Evolutionary conservation across 35 echinoderm and acorn worm genomes (phyloP).

Genomic region (Acanthaster planci): DNA sequence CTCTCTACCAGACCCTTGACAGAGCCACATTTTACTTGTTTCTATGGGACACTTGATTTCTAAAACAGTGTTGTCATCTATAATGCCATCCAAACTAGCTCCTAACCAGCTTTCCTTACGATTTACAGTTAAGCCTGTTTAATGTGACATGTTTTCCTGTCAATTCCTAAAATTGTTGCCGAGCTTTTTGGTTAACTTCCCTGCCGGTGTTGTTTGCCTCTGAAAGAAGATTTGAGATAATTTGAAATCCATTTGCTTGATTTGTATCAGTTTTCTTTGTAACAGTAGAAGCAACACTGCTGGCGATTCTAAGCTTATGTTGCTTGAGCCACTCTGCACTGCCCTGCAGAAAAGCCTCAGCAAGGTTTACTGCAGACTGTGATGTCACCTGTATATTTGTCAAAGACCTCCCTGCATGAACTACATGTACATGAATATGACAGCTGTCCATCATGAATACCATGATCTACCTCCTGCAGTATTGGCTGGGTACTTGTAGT

Average conservation of each 20-base stretch:
- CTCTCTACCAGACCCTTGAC: not conserved
- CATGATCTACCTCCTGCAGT: too few species aligned
- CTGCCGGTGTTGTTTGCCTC: not conserved
- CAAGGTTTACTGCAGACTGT: not conserved
- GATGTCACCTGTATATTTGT: too few species aligned
- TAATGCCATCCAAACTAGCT: not conserved
- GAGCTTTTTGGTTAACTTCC: not conserved
- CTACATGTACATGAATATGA: too few species aligned
- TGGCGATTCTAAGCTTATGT: conserved; percentile 24
- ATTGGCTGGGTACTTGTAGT: too few species aligned
- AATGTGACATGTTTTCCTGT: not conserved
- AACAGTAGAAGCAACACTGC: conserved; percentile 21
- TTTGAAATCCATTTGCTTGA: not conserved
- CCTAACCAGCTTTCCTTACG: not conserved
- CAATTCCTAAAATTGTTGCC: not conserved
- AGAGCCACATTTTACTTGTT: not conserved
- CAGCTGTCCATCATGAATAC: too few species aligned
- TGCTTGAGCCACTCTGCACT: conserved; percentile 28
- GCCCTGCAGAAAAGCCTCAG: conserved; percentile 23
- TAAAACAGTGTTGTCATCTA: not conserved
- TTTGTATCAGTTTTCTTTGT: conserved; percentile 17
- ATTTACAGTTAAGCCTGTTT: conserved; percentile 14
- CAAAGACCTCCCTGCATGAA: too few species aligned
- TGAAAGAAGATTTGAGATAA: not conserved
- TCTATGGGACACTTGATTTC: not conserved